phyloP scores from a whole-genome alignment of 2,113 vertebrate genomes.

The Daboia siamensis region DNA sequence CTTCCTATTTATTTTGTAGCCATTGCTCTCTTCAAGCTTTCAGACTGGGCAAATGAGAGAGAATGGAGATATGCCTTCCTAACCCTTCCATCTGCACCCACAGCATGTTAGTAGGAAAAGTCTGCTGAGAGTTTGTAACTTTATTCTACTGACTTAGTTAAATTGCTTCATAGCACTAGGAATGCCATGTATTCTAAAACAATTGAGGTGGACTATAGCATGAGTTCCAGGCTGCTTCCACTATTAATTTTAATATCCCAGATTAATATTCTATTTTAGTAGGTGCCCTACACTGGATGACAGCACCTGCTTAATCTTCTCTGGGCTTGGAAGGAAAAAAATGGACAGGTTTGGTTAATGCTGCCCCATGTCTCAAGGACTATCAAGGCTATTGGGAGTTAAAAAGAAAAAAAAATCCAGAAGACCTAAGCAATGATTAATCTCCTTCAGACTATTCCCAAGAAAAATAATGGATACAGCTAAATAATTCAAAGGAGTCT shows the following conservation, averaged over 20 bases:
- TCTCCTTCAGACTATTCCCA: background rate
- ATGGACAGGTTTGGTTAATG: background rate
- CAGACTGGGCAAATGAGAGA: background rate
- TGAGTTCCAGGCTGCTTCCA: background rate
- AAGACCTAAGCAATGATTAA: background rate
- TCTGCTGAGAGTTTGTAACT: background rate
- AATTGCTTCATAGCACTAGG: background rate
- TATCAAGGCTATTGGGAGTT: background rate
- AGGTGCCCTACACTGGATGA: background rate
- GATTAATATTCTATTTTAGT: background rate
- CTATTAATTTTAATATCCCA: background rate
- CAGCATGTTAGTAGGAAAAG: background rate
- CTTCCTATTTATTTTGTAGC: background rate
- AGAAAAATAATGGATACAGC: background rate
- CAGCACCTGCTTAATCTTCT: background rate
- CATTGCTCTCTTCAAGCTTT: background rate
- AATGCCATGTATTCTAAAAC: background rate
- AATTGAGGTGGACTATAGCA: background rate
- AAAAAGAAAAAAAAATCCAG: background rate
- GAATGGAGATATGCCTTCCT: background rate
- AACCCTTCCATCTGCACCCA: background rate
- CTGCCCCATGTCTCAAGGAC: background rate
- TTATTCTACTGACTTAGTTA: background rate
- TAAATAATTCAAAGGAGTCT: background rate
- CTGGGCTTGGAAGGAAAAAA: background rate